phyloP scores from a whole-genome alignment of 2,888 invertebrate species.

The Stenchaetothrips biformis region DNA sequence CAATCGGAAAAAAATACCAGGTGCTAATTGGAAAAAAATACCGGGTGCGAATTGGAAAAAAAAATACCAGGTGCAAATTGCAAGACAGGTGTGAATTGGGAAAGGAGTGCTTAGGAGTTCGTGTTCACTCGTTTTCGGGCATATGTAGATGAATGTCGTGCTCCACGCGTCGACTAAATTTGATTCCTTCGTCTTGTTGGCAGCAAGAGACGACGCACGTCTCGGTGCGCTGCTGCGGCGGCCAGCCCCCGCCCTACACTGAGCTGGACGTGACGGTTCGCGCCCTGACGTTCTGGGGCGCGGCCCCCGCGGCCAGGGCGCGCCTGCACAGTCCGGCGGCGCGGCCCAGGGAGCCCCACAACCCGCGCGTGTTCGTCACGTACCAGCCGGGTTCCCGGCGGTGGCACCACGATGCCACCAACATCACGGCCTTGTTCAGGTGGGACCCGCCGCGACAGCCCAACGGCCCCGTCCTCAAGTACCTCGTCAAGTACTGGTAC shows the following conservation, averaged over 20 bases:
- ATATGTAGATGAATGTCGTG: too few species aligned
- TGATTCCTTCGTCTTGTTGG: too few species aligned
- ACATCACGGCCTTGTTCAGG: constrained; percentile 61
- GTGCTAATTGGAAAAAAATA: too few species aligned
- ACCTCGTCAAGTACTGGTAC: constrained; percentile 67
- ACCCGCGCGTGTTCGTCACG: constrained; percentile 68
- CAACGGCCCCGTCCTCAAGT: constrained; percentile 71
- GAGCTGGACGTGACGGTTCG: constrained; percentile 67
- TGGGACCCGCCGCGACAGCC: constrained; percentile 72
- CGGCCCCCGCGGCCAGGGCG: constrained; percentile 59
- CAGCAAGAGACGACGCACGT: constrained; percentile 42
- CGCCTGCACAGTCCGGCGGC: constrained; percentile 73
- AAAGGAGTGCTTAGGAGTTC: too few species aligned
- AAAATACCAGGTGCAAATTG: too few species aligned
- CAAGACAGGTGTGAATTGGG: too few species aligned
- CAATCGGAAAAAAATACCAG: too few species aligned
- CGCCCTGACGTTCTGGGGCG: constrained; percentile 81
- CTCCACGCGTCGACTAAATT: too few species aligned
- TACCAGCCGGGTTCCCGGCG: neutral
- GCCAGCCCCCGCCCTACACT: constrained; percentile 58
- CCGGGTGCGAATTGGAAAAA: too few species aligned
- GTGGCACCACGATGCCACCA: constrained; percentile 36
- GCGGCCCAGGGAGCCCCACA: constrained; percentile 68
- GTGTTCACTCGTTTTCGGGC: too few species aligned
- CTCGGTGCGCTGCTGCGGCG: constrained; percentile 42